These are phyloP conservation scores for Coenonympha glycerion DNA, from an alignment of 2,888 invertebrate species.

Conservation along the genomic window DNA sequence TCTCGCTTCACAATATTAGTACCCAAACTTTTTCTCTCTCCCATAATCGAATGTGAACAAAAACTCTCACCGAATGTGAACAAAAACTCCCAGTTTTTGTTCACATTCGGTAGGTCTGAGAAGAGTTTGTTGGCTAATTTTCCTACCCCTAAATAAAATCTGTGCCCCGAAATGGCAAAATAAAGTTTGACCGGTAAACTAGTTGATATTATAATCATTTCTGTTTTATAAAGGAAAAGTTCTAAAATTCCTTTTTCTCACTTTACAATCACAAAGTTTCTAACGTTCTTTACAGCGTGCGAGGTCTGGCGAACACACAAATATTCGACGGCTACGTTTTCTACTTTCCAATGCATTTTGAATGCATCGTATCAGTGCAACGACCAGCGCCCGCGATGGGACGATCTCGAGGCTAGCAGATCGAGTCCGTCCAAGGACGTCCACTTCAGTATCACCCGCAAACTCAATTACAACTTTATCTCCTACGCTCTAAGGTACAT, in stretches of 20 bases:
- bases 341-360: constrained; percentile 74
- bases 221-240: too few relatives aligned
- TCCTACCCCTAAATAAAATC: too few relatives aligned
- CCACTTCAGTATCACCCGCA: constrained; percentile 57
- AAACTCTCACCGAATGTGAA: too few relatives aligned
- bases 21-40: too few relatives aligned
- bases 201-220: too few relatives aligned
- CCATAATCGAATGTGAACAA: too few relatives aligned
- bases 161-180: too few relatives aligned
- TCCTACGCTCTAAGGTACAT: constrained; percentile 33
- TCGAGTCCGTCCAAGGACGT: constrained; percentile 76
- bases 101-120: too few relatives aligned
- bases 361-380: constrained; percentile 72
- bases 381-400: constrained; percentile 68
- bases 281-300: constrained; percentile 27
- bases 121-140: too few relatives aligned
- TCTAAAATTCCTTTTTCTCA: neutral
- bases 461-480: constrained; percentile 41
- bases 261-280: neutral
- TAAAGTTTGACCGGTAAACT: too few relatives aligned
- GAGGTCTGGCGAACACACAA: constrained; percentile 28
- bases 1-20: too few relatives aligned
- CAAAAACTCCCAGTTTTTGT: too few relatives aligned
- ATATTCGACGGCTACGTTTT: constrained; percentile 58
- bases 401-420: constrained; percentile 73